phyloP scores from a whole-genome alignment of 2,113 vertebrate species.

The Muntiacus muntjak region DNA sequence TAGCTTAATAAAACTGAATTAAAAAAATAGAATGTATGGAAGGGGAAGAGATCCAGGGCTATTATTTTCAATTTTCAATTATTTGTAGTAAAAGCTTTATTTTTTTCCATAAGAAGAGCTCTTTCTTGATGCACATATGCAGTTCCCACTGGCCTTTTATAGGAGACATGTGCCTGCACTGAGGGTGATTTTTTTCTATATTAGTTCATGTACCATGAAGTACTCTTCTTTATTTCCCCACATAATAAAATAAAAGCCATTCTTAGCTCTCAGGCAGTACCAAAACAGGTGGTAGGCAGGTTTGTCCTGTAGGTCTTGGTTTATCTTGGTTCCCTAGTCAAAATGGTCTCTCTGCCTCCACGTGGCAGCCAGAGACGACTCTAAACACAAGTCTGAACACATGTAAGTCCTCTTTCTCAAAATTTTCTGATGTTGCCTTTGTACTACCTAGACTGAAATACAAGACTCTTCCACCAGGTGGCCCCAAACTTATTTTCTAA shows the following conservation, averaged over 20 bases:
- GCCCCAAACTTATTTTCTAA: conserved; percentile 59
- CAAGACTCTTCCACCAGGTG: conserved; percentile 56
- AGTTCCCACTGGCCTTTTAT: background rate
- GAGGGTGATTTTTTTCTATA: background rate
- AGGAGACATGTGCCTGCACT: background rate
- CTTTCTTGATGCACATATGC: background rate
- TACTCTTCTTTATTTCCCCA: background rate
- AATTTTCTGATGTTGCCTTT: background rate
- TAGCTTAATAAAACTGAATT: background rate
- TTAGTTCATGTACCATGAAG: background rate
- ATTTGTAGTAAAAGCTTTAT: background rate
- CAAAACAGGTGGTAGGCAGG: background rate
- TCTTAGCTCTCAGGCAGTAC: background rate
- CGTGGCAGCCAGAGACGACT: background rate
- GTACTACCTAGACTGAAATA: background rate
- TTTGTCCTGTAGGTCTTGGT: background rate
- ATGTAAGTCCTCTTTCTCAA: background rate
- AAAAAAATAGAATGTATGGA: background rate
- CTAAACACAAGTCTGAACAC: background rate
- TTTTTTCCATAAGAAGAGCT: background rate
- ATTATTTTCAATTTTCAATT: background rate
- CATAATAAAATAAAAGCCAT: background rate
- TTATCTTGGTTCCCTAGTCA: background rate
- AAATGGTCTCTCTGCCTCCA: background rate
- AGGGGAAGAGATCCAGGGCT: background rate